phyloP scores from a whole-genome alignment of 1,140 invertebrate genomes.

The Planococcus citri region DNA sequence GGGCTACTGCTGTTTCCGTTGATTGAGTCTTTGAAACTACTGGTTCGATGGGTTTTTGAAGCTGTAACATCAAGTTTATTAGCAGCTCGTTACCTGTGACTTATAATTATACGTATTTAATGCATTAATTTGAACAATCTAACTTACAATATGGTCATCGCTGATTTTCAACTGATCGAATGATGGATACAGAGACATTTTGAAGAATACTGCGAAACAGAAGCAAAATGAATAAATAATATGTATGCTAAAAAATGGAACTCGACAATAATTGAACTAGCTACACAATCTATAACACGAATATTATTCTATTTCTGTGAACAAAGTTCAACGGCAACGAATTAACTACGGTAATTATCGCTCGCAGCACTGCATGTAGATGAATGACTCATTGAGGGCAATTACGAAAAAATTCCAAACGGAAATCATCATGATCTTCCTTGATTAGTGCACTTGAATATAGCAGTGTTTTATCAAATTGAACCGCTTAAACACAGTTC shows the following conservation, averaged over 20 bases:
- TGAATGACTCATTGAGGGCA: not conserved
- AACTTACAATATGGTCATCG: not conserved
- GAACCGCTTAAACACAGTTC: too few relatives aligned
- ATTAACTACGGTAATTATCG: not conserved
- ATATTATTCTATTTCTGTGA: not conserved
- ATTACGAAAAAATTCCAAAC: too few relatives aligned
- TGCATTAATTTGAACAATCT: not conserved
- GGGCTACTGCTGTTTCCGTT: not conserved
- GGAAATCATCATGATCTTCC: too few relatives aligned
- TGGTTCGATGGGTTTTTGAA: not conserved
- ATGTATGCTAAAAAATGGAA: too few relatives aligned
- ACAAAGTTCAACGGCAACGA: not conserved
- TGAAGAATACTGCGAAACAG: too few relatives aligned
- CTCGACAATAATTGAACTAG: not conserved
- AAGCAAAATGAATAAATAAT: too few relatives aligned
- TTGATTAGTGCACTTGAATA: too few relatives aligned
- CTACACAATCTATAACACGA: not conserved
- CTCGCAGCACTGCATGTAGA: not conserved
- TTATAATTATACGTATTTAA: not conserved
- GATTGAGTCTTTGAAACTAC: not conserved
- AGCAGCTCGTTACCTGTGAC: not conserved
- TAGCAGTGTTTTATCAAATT: too few relatives aligned
- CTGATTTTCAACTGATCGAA: not conserved
- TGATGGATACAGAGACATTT: constrained; percentile 1
- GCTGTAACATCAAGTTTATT: not conserved